phyloP scores from a whole-genome alignment of 2,113 vertebrate genomes.

The Nothoprocta pentlandii region DNA sequence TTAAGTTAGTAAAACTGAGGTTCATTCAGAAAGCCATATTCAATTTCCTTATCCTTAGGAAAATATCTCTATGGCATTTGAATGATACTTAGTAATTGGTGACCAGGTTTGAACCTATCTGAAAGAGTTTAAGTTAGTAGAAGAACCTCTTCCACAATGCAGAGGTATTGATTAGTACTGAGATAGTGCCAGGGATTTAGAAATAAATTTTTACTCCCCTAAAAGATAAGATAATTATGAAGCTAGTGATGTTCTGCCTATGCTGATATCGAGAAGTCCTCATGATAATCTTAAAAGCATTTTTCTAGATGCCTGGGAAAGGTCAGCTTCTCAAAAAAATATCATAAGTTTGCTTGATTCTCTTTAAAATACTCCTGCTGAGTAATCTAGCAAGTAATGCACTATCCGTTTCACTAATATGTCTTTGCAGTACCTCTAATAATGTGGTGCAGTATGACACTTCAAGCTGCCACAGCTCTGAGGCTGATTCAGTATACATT shows the following conservation, averaged over 20 bases:
- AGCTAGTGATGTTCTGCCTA: background rate
- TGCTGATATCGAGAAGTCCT: background rate
- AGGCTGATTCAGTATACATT: background rate
- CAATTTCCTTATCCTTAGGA: background rate
- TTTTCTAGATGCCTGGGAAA: background rate
- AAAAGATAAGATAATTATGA: background rate
- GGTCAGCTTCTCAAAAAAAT: background rate
- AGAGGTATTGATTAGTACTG: background rate
- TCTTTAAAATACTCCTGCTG: background rate
- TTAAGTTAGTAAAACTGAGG: background rate
- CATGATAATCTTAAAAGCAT: background rate
- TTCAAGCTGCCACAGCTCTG: background rate
- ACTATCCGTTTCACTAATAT: background rate
- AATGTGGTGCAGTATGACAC: background rate
- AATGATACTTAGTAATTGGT: background rate
- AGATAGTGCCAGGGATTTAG: background rate
- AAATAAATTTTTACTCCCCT: background rate
- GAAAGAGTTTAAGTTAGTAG: background rate
- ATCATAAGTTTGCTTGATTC: rapidly evolving
- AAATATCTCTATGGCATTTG: background rate
- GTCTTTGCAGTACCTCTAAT: background rate
- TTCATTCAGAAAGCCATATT: background rate
- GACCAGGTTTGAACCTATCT: background rate
- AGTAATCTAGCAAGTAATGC: background rate
- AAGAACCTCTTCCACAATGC: background rate